These are phyloP conservation scores for Metopia argyrocephala DNA, from an alignment of 2,888 invertebrate species.

Conservation along the genomic window DNA sequence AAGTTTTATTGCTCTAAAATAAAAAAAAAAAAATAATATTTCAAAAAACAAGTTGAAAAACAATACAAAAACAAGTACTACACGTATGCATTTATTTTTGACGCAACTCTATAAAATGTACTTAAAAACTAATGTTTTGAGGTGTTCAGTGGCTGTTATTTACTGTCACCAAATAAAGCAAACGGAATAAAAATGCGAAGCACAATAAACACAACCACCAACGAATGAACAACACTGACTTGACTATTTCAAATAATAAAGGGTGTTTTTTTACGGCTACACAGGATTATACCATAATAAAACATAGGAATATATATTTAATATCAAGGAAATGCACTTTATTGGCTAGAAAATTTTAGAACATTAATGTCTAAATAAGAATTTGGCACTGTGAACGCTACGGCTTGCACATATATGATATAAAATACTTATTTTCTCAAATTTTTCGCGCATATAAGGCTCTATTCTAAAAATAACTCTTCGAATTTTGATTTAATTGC, in stretches of 20 bases:
- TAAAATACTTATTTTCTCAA: too few species aligned
- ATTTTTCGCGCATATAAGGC: too few species aligned
- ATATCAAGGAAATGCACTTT: too few species aligned
- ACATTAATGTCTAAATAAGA: too few species aligned
- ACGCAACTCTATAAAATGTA: conserved; percentile 60
- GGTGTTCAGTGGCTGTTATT: conserved; percentile 51
- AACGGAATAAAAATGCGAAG: not conserved
- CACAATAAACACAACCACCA: conserved; percentile 4
- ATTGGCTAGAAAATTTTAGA: too few species aligned
- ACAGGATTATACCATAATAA: too few species aligned
- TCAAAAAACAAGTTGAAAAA: not conserved
- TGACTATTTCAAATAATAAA: not conserved
- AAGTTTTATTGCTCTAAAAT: conserved; percentile 25
- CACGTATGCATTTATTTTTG: conserved; percentile 43
- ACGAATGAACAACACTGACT: conserved; percentile 1
- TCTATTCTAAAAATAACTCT: too few species aligned
- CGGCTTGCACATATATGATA: too few species aligned
- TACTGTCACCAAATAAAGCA: conserved; percentile 29
- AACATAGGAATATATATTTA: too few species aligned
- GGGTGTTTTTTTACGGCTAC: too few species aligned
- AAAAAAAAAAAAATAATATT: conserved; percentile 8
- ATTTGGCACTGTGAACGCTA: too few species aligned
- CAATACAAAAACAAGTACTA: not conserved
- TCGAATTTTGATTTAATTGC: too few species aligned
- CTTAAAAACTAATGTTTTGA: conserved; percentile 60